These are phyloP conservation scores for Lycaena phlaeas DNA, from an alignment of 2,888 invertebrate genomes.

Conservation along the genomic window DNA sequence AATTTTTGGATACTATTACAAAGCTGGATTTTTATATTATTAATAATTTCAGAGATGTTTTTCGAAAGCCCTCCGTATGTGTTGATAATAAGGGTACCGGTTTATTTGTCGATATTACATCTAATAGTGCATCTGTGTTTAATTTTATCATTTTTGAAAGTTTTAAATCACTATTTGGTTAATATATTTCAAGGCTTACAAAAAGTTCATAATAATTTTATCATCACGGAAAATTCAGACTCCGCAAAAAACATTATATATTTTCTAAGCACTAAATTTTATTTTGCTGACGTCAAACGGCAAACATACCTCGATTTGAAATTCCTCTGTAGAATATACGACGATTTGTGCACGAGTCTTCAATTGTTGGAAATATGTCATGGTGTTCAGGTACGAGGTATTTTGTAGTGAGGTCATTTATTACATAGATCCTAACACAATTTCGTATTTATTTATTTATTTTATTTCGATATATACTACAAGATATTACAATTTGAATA, in stretches of 20 bases:
- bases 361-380: slow-evolving; percentile 37
- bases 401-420: no score
- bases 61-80: slow-evolving; percentile 24
- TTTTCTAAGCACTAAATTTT: slow-evolving; percentile 22
- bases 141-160: slow-evolving; percentile 29
- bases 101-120: slow-evolving; percentile 32
- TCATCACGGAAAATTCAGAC: slow-evolving; percentile 8
- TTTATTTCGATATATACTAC: no score
- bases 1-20: slow-evolving; percentile 27
- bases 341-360: slow-evolving; percentile 33
- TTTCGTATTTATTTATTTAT: no score
- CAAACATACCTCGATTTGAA: slow-evolving; percentile 22
- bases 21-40: slow-evolving; percentile 19
- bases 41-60: slow-evolving; percentile 29
- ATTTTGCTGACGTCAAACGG: slow-evolving; percentile 21
- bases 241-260: slow-evolving; percentile 18
- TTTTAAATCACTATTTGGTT: slow-evolving; percentile 26
- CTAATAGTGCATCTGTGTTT: slow-evolving; percentile 34
- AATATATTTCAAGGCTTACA: slow-evolving; percentile 18
- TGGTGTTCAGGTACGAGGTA: slow-evolving; percentile 33
- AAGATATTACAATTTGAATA: no score
- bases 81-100: slow-evolving; percentile 32
- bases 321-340: slow-evolving; percentile 36
- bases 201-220: slow-evolving; percentile 13
- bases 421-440: no score